A percentile compares a stretch with the other conserved stretches of the same genome.
Evolutionary conservation across 2,888 invertebrate species (phyloP).

Genomic region (Diloba caeruleocephala): DNA sequence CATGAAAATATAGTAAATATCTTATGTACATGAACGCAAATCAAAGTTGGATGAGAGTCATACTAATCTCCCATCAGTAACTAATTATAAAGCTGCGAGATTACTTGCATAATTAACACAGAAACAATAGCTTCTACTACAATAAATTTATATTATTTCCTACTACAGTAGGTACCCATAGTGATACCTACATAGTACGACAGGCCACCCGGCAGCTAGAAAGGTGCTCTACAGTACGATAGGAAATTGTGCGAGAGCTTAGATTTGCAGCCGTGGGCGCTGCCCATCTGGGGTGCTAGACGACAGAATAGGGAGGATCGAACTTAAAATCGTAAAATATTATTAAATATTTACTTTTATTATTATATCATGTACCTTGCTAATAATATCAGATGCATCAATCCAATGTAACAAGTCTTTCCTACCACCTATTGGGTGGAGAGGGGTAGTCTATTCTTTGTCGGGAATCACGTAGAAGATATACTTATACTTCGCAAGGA

Average conservation of each 20-base stretch:
- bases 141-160: conserved; percentile 36
- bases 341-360: neutral
- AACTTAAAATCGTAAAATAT: neutral
- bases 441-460: too few species aligned
- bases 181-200: conserved; percentile 37
- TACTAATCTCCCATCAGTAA: too few species aligned
- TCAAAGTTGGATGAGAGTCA: too few species aligned
- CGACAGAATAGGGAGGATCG: conserved; percentile 52
- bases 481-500: too few species aligned
- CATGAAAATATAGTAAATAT: too few species aligned
- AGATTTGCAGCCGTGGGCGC: conserved; percentile 63
- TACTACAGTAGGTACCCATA: conserved; percentile 1
- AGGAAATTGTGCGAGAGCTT: conserved; percentile 71
- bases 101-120: conserved; percentile 18
- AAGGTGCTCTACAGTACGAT: conserved; percentile 55
- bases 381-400: too few species aligned
- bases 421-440: too few species aligned
- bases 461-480: too few species aligned
- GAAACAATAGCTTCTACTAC: conserved; percentile 33
- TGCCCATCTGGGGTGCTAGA: conserved; percentile 55
- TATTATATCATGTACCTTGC: too few species aligned
- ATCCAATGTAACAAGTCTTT: too few species aligned
- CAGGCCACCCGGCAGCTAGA: conserved; percentile 45
- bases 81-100: neutral
- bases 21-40: too few species aligned